Evolutionary conservation across 2,113 vertebrate genomes (phyloP).

Genomic region (Chinchilla lanigera): DNA sequence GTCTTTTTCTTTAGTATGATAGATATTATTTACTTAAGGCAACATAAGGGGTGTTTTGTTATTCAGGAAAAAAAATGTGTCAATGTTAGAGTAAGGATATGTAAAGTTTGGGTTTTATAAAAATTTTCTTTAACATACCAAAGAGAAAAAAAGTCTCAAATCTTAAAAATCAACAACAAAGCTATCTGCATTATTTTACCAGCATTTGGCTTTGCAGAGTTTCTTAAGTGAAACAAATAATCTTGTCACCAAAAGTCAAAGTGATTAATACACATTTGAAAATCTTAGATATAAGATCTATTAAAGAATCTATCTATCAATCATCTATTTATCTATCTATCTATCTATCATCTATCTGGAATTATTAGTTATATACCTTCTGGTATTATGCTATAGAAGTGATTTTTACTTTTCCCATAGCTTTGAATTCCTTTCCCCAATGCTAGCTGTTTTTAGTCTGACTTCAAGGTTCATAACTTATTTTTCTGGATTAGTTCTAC

Average conservation of each 20-base stretch:
- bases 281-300: conserved; percentile 66
- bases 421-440: background rate
- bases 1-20: background rate
- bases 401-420: conserved; percentile 44
- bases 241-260: conserved; percentile 36
- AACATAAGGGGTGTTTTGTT: fast-evolving
- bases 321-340: background rate
- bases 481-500: conserved; percentile 83
- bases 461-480: conserved; percentile 78
- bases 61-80: background rate
- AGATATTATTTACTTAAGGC: background rate
- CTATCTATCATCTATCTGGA: background rate
- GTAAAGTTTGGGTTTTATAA: background rate
- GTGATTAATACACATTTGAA: conserved; percentile 64
- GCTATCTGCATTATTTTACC: background rate
- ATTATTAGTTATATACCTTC: conserved; percentile 5
- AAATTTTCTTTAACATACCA: background rate
- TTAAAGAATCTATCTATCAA: conserved; percentile 55
- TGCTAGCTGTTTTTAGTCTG: conserved; percentile 77
- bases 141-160: background rate
- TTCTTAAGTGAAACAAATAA: conserved; percentile 23
- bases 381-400: conserved; percentile 53
- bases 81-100: background rate
- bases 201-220: background rate
- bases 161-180: background rate